Evolutionary conservation across 2,797 vertebrate genomes (phyloP).

Genomic region (Morelia viridis): DNA sequence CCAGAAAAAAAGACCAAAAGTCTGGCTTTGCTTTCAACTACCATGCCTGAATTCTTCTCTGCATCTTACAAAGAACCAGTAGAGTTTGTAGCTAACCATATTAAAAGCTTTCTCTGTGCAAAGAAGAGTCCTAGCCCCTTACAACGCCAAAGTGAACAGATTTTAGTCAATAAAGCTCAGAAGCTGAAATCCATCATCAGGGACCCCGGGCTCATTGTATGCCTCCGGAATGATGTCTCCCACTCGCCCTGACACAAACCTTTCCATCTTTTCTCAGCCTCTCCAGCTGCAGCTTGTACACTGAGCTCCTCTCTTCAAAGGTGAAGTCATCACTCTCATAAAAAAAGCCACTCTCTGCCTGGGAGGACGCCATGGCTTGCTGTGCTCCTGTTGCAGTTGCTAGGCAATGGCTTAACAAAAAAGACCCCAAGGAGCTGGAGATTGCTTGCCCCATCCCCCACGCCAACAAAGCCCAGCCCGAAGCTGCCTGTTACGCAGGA

Average conservation of each 20-base stretch:
- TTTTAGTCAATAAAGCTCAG: not conserved
- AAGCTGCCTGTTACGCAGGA: not conserved
- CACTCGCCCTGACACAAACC: conserved; percentile 11
- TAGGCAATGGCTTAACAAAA: conserved; percentile 37
- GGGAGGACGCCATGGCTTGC: conserved; percentile 24
- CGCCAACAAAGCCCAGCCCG: not conserved
- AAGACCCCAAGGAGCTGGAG: conserved; percentile 17
- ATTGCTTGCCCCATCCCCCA: not conserved
- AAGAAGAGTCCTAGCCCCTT: not conserved
- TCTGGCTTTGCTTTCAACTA: not conserved
- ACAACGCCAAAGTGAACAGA: not conserved
- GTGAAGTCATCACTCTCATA: conserved; percentile 17
- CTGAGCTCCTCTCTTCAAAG: conserved; percentile 16
- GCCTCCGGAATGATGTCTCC: not conserved
- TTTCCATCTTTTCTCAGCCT: conserved; percentile 13
- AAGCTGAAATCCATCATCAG: not conserved
- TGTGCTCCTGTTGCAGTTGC: conserved; percentile 13
- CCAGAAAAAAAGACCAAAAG: not conserved
- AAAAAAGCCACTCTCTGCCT: not conserved
- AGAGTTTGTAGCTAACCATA: not conserved
- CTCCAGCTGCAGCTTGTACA: conserved; percentile 22
- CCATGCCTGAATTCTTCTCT: not conserved
- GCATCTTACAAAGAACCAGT: not conserved
- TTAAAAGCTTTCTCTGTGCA: not conserved
- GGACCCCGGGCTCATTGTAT: not conserved